Conservation (phyloP, 2,888 invertebrate genomes). For the Caenorhabditis macrosperma region DNA sequence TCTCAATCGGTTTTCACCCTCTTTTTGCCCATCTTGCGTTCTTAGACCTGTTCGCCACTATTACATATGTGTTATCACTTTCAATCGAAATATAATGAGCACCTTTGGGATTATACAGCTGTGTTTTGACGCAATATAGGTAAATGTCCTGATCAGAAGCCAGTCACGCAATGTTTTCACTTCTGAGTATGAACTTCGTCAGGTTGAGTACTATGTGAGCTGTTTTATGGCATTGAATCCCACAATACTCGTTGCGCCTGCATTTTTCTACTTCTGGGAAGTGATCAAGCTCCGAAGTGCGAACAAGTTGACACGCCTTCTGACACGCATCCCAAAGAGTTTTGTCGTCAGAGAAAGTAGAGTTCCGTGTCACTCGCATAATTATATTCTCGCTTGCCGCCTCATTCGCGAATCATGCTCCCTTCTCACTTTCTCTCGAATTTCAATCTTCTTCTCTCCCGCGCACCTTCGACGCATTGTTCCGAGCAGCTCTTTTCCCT, state of each 20-base stretch:
- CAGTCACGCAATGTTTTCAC: background rate
- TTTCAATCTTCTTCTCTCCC: conserved; percentile 6
- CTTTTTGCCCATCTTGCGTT: background rate
- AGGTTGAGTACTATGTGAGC: background rate
- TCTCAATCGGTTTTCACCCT: conserved; percentile 25
- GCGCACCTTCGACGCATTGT: background rate
- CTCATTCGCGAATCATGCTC: background rate
- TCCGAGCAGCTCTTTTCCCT: conserved; percentile 1
- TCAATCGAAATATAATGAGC: background rate
- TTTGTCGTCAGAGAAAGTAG: background rate
- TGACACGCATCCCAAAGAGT: no score
- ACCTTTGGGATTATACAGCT: background rate
- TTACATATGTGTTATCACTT: no score
- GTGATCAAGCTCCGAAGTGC: conserved; percentile 1
- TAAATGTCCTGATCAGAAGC: background rate
- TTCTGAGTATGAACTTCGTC: background rate
- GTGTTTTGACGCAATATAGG: background rate
- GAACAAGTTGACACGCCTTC: conserved; percentile 4
- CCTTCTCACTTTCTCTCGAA: conserved; percentile 17
- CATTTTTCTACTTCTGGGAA: no score
- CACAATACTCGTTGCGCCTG: no score
- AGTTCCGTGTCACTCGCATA: conserved; percentile 38
- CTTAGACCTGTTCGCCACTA: background rate
- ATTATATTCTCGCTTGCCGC: conserved; percentile 7
- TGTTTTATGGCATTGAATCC: background rate